Percentiles rank a stretch among this genome's conserved stretches.
Evolutionary conservation across 1,140 invertebrate species (phyloP).

Genomic region (Bombus vancouverensis): DNA sequence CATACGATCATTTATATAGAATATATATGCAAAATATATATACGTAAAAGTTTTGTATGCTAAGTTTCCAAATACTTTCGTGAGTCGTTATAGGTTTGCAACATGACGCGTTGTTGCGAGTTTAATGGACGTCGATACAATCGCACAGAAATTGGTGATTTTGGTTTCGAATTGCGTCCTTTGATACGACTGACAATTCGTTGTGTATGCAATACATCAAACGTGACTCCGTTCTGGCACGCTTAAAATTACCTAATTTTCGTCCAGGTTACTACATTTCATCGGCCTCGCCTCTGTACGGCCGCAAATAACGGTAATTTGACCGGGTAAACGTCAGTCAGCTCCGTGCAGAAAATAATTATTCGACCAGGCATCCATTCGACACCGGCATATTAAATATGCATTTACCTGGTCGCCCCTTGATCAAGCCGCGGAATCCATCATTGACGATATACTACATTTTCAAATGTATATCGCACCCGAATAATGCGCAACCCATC

Average conservation of each 20-base stretch:
- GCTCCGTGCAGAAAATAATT: constrained; percentile 55
- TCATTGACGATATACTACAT: constrained; percentile 38
- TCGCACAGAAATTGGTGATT: constrained; percentile 22
- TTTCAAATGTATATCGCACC: constrained; percentile 28
- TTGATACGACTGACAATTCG: constrained; percentile 42
- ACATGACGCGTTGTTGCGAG: neutral
- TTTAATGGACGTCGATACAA: neutral
- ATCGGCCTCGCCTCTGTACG: constrained; percentile 15
- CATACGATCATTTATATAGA: too few relatives aligned
- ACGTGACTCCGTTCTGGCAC: constrained; percentile 9
- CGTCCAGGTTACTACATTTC: constrained; percentile 46
- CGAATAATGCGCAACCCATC: neutral
- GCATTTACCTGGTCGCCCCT: constrained; percentile 46
- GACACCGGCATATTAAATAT: constrained; percentile 51
- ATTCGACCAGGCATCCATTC: constrained; percentile 38
- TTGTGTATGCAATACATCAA: constrained; percentile 41
- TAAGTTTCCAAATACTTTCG: neutral
- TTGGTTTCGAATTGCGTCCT: constrained; percentile 42
- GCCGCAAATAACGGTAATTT: constrained; percentile 57
- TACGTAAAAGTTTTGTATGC: neutral
- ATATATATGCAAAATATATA: neutral
- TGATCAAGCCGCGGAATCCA: constrained; percentile 25
- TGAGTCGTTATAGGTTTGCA: too few relatives aligned
- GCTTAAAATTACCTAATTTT: constrained; percentile 60
- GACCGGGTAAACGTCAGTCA: constrained; percentile 42